Evolutionary conservation across 1,140 invertebrate genomes (phyloP), one percentile per base, ranked within the genome.

Genomic region (Euglossa dilemma): DNA sequence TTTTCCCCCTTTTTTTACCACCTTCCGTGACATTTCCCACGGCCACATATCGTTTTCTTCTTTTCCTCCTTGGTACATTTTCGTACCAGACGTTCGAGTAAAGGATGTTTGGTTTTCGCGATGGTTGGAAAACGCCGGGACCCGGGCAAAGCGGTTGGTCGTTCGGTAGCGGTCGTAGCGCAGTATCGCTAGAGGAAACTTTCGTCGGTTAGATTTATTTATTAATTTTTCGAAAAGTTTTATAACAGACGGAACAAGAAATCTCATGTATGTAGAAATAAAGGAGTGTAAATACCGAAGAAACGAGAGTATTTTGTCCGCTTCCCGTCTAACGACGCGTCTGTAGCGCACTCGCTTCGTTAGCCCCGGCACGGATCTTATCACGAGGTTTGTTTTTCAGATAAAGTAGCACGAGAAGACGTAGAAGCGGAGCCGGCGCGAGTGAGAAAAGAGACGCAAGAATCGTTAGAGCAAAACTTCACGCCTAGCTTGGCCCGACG

Each of bases 401-500:
- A 89, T 89, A 87, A 87, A 74, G 36, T 89, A 89, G 82, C 88
- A 54, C 59, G 70, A 36, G 76, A 85, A 74, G 83, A 80, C 57
- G 59, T 80, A 78, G 77, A 89, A 82, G 74, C 83, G 79, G 87
- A 89, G 25, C 45, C 66, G 43, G 43, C 63, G 28, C 75, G 79
- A 70, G 78, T 87, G 25, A 81, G 76, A 25, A 91, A 87, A 73
- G 92, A 92, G 54, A 57, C 89, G 23, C 88, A 90, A 50, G 92
- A 92, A 43, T 88, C 88, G 9, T 52, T 92, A 66, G 90, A 93
- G 52, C 91, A 92, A 36, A 93, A 66, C 63, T 94, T 93, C 69
- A 94, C 93, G 36, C 93, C 93, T 12, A 93, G 92, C 67, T 76
- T 94, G 79, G 92, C 94, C n/a, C 90, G 93, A 7, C 86, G 94